phyloP scores from a whole-genome alignment of 2,888 invertebrate species.

The Mimumesa dahlbomi region DNA sequence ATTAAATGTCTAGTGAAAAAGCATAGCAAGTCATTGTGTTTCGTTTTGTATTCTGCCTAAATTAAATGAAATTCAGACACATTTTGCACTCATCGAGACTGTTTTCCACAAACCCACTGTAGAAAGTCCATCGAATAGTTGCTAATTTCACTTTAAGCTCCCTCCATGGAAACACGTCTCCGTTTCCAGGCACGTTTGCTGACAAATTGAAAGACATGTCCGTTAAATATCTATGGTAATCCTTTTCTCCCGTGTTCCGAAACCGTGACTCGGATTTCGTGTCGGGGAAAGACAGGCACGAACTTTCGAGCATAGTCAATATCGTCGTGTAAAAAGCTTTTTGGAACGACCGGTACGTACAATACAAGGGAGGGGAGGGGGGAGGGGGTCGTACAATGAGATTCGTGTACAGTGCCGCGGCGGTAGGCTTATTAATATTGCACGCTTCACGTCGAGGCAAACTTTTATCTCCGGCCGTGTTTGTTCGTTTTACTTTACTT shows the following conservation, averaged over 20 bases:
- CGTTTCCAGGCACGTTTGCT: neutral
- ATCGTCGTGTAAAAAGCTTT: constrained; percentile 29
- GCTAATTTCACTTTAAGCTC: too few species aligned
- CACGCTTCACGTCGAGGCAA: constrained; percentile 29
- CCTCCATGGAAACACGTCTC: too few species aligned
- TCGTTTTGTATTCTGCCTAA: too few species aligned
- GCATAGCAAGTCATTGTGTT: too few species aligned
- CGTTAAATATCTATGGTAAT: constrained; percentile 13
- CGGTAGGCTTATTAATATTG: constrained; percentile 49
- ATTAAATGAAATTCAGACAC: too few species aligned
- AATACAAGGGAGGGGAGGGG: too few species aligned
- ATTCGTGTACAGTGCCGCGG: constrained; percentile 29
- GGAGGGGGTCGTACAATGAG: constrained; percentile 32
- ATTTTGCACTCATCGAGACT: too few species aligned
- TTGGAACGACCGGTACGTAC: constrained; percentile 10
- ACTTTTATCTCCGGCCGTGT: constrained; percentile 44
- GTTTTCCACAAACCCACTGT: too few species aligned
- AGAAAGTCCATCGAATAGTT: too few species aligned
- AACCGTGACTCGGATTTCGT: constrained; percentile 1
- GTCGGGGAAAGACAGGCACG: constrained; percentile 12
- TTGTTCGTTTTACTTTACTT: constrained; percentile 27
- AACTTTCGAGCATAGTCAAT: constrained; percentile 30
- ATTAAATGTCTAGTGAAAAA: too few species aligned
- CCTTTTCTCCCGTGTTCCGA: constrained; percentile 1
- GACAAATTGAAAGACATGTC: neutral